Evolutionary conservation across 2,113 vertebrate species (phyloP).

Genomic region (Pteruthius melanotis): DNA sequence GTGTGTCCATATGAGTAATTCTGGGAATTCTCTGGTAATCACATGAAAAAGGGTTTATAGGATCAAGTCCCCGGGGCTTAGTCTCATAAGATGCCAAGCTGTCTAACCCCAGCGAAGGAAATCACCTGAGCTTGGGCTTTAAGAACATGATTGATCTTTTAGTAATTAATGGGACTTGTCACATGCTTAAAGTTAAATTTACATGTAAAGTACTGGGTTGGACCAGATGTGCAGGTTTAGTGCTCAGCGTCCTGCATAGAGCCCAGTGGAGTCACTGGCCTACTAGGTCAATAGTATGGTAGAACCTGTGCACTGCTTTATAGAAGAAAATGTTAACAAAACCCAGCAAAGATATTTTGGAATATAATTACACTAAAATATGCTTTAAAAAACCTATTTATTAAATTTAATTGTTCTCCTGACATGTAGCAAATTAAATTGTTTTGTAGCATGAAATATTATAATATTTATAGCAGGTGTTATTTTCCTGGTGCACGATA

Average conservation of each 20-base stretch:
- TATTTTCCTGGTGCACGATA: background rate
- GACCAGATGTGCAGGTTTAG: background rate
- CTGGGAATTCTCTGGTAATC: constrained; percentile 12
- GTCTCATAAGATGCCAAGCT: constrained; percentile 33
- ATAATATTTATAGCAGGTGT: background rate
- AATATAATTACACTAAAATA: background rate
- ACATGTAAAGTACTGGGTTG: background rate
- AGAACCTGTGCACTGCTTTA: background rate
- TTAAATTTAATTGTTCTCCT: constrained; percentile 7
- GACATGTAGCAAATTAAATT: constrained; percentile 14
- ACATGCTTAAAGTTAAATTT: constrained; percentile 17
- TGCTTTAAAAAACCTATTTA: background rate
- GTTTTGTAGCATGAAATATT: constrained; percentile 29
- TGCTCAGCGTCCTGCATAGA: background rate
- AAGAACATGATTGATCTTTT: background rate
- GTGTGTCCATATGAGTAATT: background rate
- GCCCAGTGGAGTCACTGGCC: background rate
- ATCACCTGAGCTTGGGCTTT: constrained; percentile 9
- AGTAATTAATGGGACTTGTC: constrained; percentile 28
- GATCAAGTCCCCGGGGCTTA: constrained; percentile 31
- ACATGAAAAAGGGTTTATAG: constrained; percentile 24
- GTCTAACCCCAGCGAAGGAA: background rate
- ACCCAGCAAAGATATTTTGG: background rate
- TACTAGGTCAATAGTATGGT: background rate
- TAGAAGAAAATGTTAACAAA: background rate